Base-by-base conservation (phyloP, 2,113 vertebrate genomes). In the Myanophis thanlyinensis region DNA sequence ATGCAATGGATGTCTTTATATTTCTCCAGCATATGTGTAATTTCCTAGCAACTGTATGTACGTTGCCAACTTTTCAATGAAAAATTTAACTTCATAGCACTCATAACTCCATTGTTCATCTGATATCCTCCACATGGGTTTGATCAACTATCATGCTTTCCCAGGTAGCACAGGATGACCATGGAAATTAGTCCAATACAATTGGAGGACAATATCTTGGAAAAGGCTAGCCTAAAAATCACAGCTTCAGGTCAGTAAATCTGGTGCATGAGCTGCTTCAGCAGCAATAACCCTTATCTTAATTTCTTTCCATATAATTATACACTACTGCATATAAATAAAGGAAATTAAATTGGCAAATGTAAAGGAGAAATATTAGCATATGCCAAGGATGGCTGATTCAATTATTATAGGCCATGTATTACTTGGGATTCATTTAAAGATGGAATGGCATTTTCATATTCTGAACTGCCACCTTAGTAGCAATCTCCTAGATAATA, bases 321-420 rank as follows among this genome's bases (percentile, higher is more conserved):
- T 92, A 96, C 93, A 96, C 92, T 90, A 15, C 95, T 87, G 62
- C 92, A 84, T 86, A 94, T 94, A 96, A 93, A 95, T 89, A 92
- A 93, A 93, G 94, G 67, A 40, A 90, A 93, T 95, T 95, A 95
- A 97, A 96, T 93, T 95, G 73, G 89, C 85, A 91, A 94, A 93
- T 11, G 49, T 80, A 94, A 95, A 86, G 54, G 54, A 52, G 56
- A 89, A 89, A 80, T 15, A 56, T 84, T 48, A 35, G 44, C 73
- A 94, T 94, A 95, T 91, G 93, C 89, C 90, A 44, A 88, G 23
- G 89, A 91, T 0, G 25, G 86, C 73, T 96, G 92, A 95, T 86
- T 0, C 3, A 94, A 90, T 54, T 88, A 95, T 95, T 92, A 96
- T 12, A 80, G 91, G 95, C 89, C 91, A 59, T 93, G 92, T 46